Conservation (phyloP, 2,113 vertebrate genomes). For the Rostratula benghalensis region DNA sequence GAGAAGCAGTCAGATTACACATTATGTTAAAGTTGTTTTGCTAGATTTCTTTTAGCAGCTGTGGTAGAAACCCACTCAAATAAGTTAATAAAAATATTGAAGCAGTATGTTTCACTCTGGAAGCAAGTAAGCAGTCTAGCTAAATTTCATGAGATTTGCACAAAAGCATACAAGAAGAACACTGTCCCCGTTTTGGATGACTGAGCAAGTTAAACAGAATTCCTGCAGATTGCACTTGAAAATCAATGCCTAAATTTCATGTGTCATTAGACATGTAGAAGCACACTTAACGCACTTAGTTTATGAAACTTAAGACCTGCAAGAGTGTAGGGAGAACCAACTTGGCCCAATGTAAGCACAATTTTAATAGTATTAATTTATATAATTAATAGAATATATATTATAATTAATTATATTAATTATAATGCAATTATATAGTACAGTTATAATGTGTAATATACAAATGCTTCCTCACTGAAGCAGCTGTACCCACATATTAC, state of each 20-base stretch:
- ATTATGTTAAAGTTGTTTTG: neutral
- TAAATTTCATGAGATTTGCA: neutral
- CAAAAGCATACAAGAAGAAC: too few relatives aligned
- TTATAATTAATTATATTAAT: too few relatives aligned
- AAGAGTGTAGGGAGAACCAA: neutral
- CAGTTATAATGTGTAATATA: too few relatives aligned
- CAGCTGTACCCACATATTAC: neutral
- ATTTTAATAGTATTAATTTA: too few relatives aligned
- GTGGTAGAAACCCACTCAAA: neutral
- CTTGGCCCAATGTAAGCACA: neutral
- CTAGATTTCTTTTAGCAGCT: neutral
- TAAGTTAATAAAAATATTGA: neutral
- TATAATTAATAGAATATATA: too few relatives aligned
- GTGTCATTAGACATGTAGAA: neutral
- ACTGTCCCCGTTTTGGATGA: neutral
- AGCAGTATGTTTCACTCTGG: neutral
- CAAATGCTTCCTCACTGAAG: neutral
- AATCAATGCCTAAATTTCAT: neutral
- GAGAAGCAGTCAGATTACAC: neutral
- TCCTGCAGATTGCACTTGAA: neutral
- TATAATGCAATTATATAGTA: too few relatives aligned
- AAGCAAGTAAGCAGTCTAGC: neutral
- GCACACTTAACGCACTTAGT: too few relatives aligned
- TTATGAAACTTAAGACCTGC: neutral
- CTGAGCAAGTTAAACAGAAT: neutral